phyloP scores from a whole-genome alignment of 2,797 vertebrate genomes.

The Astyanax mexicanus region DNA sequence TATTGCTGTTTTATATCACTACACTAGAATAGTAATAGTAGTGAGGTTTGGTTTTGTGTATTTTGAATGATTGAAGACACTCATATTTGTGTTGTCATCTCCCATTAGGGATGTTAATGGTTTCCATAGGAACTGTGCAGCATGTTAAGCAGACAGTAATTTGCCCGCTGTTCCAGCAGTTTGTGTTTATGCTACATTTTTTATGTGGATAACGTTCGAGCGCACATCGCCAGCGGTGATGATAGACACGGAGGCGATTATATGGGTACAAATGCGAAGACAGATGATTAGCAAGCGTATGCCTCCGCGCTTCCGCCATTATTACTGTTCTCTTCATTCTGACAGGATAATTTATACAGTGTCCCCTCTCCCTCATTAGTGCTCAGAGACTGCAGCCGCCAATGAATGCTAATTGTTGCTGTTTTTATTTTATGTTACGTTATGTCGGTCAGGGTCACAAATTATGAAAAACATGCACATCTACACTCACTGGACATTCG shows the following conservation, averaged over 20 bases:
- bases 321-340: constrained; percentile 9
- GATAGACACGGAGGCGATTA: constrained; percentile 2
- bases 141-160: constrained; percentile 29
- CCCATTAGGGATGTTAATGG: constrained; percentile 34
- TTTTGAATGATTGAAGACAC: neutral
- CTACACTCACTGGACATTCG: neutral
- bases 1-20: neutral
- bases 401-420: constrained; percentile 21
- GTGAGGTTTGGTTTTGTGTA: neutral
- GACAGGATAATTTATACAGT: constrained; percentile 21
- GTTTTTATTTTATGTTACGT: constrained; percentile 3
- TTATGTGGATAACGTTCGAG: neutral
- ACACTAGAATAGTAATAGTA: neutral
- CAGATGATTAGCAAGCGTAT: constrained; percentile 27
- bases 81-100: constrained; percentile 19
- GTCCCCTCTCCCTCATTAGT: constrained; percentile 28
- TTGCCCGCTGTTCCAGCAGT: constrained; percentile 28
- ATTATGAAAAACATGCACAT: neutral
- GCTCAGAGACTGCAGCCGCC: neutral
- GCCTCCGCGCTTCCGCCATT: neutral
- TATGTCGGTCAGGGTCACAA: neutral
- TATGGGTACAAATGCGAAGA: constrained; percentile 11
- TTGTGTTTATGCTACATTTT: constrained; percentile 19
- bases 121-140: constrained; percentile 58
- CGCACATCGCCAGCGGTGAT: constrained; percentile 1